Percentiles rank a stretch among this genome's conserved stretches.
These are phyloP conservation scores for Diadophis punctatus DNA, from an alignment of 2,113 vertebrate genomes.

Conservation along the genomic window DNA sequence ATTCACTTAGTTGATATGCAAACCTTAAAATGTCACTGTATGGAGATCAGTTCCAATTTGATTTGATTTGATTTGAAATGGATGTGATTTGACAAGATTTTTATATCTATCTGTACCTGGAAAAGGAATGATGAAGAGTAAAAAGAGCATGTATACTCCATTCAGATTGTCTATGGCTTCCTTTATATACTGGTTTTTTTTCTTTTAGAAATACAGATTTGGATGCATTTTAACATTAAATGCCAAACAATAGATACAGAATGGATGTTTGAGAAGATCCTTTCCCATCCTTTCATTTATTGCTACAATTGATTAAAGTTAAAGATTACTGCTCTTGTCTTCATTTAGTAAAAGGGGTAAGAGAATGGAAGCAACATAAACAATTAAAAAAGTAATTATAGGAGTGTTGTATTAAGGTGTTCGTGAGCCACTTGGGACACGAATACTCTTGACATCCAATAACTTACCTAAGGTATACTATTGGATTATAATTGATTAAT, in stretches of 20 bases:
- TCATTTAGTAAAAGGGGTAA: constrained; percentile 65
- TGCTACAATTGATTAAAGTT: constrained; percentile 68
- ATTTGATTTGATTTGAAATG: constrained; percentile 55
- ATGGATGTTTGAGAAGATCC: constrained; percentile 47
- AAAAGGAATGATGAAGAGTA: constrained; percentile 35
- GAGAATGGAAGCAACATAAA: constrained; percentile 62
- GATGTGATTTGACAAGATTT: constrained; percentile 54
- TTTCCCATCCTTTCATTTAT: constrained; percentile 60
- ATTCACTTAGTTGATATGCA: constrained; percentile 66
- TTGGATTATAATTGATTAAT: constrained; percentile 80
- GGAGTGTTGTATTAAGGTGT: constrained; percentile 77
- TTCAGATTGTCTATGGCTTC: not conserved
- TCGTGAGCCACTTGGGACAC: constrained; percentile 71
- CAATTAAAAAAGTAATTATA: constrained; percentile 76
- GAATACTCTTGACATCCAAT: constrained; percentile 74
- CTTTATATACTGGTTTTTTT: not conserved
- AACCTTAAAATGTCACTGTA: constrained; percentile 54
- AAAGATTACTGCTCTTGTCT: constrained; percentile 72
- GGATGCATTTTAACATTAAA: constrained; percentile 10
- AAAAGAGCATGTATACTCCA: constrained; percentile 27
- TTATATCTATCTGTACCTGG: constrained; percentile 33
- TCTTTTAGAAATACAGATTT: not conserved
- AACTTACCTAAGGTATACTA: constrained; percentile 77
- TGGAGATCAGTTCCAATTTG: constrained; percentile 67
- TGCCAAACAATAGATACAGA: constrained; percentile 56